Evolutionary conservation across 2,888 invertebrate species (phyloP).

Genomic region (Noctua janthe): DNA sequence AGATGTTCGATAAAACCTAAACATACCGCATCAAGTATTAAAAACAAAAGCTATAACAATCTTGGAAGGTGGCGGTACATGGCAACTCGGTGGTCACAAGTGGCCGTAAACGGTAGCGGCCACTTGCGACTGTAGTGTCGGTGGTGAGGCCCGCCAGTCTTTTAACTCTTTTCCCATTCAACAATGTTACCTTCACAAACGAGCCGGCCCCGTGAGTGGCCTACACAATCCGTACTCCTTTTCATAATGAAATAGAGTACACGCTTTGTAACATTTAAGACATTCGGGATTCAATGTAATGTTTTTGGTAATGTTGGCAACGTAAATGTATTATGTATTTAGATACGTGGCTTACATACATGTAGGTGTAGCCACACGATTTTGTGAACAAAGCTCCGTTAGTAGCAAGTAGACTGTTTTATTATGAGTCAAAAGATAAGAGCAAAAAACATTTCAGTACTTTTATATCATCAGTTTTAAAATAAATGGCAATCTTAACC

Average conservation of each 20-base stretch:
- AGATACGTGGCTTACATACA: conserved; percentile 48
- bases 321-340: conserved; percentile 49
- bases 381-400: conserved; percentile 9
- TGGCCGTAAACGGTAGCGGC: conserved; percentile 61
- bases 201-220: conserved; percentile 84
- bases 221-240: conserved; percentile 81
- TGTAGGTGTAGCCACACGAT: neutral
- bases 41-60: conserved; percentile 51
- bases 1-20: conserved; percentile 37
- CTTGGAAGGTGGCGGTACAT: conserved; percentile 44
- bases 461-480: neutral
- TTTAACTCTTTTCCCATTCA: conserved; percentile 87
- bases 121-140: conserved; percentile 70
- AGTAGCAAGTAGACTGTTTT: neutral
- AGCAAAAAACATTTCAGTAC: neutral
- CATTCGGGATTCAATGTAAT: conserved; percentile 60
- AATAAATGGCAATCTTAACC: conserved; percentile 20
- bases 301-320: conserved; percentile 56
- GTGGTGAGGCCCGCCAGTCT: conserved; percentile 72
- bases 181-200: conserved; percentile 88
- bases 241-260: conserved; percentile 71
- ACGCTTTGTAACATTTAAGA: conserved; percentile 64
- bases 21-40: conserved; percentile 44
- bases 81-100: conserved; percentile 61
- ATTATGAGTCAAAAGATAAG: neutral